phyloP scores from a whole-genome alignment of 2,888 invertebrate species.

The Hylaea fasciaria region DNA sequence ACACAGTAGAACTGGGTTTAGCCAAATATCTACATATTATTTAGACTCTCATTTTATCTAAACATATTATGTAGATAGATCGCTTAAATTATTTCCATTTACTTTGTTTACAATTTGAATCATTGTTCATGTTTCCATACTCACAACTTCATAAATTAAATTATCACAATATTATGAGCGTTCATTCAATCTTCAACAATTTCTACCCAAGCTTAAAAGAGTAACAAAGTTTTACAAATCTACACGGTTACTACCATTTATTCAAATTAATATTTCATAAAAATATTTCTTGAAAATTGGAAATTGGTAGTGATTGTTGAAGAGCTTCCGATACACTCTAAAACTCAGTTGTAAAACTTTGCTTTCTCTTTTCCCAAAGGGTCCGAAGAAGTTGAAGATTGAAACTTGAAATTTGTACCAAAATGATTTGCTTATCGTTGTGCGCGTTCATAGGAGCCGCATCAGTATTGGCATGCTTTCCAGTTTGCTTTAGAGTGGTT shows the following conservation, averaged over 20 bases:
- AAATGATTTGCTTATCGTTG: slow-evolving; percentile 63
- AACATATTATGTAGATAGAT: too few relatives aligned
- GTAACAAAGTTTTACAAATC: slow-evolving; percentile 64
- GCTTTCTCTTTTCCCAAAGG: slow-evolving; percentile 58
- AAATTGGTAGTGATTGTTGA: slow-evolving; percentile 68
- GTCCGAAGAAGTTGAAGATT: slow-evolving; percentile 46
- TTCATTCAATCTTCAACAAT: slow-evolving; percentile 64
- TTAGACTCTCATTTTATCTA: too few relatives aligned
- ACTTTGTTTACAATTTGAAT: too few relatives aligned
- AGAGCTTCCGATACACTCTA: slow-evolving; percentile 45
- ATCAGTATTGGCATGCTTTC: slow-evolving; percentile 53
- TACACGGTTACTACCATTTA: slow-evolving; percentile 45
- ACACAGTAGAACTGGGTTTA: too few relatives aligned
- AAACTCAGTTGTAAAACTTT: slow-evolving; percentile 64
- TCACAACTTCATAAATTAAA: too few relatives aligned
- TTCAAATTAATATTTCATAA: slow-evolving; percentile 37
- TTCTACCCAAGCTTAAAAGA: slow-evolving; percentile 56
- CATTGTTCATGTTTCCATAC: too few relatives aligned
- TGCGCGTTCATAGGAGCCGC: slow-evolving; percentile 55
- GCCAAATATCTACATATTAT: too few relatives aligned
- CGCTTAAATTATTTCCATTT: too few relatives aligned
- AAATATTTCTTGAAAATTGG: not conserved
- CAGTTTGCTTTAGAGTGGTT: slow-evolving; percentile 40
- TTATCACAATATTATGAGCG: too few relatives aligned
- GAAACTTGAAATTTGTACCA: slow-evolving; percentile 25